A percentile compares a stretch with the other conserved stretches of the same genome.
Evolutionary conservation across 2,888 invertebrate genomes (phyloP).

Genomic region (Limnephilus rhombicus): DNA sequence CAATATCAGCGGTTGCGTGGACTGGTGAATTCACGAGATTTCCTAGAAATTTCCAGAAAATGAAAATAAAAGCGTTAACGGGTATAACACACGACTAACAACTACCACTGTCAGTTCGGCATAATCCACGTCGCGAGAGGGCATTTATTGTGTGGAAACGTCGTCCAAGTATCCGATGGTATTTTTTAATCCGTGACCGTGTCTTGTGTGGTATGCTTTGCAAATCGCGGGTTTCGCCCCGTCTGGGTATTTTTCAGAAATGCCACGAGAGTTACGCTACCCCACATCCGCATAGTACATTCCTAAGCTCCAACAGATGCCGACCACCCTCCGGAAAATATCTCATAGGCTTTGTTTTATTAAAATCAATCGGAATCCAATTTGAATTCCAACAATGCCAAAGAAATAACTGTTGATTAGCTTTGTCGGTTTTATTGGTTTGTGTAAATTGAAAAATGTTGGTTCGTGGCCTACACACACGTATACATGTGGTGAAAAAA

Average conservation of each 20-base stretch:
- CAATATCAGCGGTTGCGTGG: background rate
- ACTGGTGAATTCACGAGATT: background rate
- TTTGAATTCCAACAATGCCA: constrained; percentile 26
- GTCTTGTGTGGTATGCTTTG: constrained; percentile 19
- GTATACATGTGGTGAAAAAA: background rate
- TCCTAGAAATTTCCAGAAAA: background rate
- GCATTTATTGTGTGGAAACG: background rate
- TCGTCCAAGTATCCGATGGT: constrained; percentile 18
- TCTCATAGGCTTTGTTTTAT: constrained; percentile 5
- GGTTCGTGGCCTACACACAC: background rate
- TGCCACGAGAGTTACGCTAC: constrained; percentile 20
- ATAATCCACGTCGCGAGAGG: background rate
- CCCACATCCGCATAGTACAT: background rate
- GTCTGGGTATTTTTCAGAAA: constrained; percentile 20
- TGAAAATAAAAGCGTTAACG: background rate
- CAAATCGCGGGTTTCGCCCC: constrained; percentile 7
- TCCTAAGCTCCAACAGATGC: background rate
- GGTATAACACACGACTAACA: background rate
- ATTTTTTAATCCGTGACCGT: constrained; percentile 46
- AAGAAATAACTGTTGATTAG: background rate
- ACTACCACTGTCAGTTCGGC: background rate
- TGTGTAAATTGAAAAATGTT: background rate
- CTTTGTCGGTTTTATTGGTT: background rate
- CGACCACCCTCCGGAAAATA: constrained; percentile 3
- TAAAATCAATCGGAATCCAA: constrained; percentile 14